Base-by-base conservation (phyloP, 30 jellyfish, hydroid and myxozoan genomes). In the Aurelia aurita complex sp. Pacific region DNA sequence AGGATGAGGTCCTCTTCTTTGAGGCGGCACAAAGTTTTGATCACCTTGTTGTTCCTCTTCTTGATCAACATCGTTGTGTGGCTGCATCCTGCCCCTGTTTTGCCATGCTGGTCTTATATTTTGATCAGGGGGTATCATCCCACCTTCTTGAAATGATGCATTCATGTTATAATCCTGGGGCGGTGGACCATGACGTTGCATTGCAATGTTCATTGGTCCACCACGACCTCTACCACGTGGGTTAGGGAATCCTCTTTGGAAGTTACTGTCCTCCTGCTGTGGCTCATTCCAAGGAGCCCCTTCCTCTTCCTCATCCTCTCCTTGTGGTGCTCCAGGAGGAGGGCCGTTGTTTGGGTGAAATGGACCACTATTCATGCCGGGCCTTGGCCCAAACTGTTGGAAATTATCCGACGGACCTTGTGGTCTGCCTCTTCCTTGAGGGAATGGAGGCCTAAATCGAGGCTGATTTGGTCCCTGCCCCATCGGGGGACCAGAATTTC, bases 161-260 rank as follows among this genome's bases (percentile, higher is more conserved):
- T 43, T 54, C 55, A 17, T 70, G 32, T 42, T 42, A 15, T 70
- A 32, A 36, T 52, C 64, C 54, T 35, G 64, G 3, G 40, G 64
- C 1, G 64, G 35, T 29, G 23, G 80, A 33, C 64, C 64, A 54
- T 65, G 73, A 32, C 89, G 81, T 23, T 43, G 81, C 73, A 46
- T 65, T 14, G 80, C 17, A 53, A 76, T n/a, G n/a, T 66, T 52
- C 67, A 59, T 76, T 64, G 69, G 64, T 32, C 63, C 64, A 4
- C 92, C 92, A 19, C 92, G 74, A 23, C 93, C 93, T 75, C 93
- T 73, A 46, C 93, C 85, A n/a, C 93, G 87, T 32, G 81, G 16
- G 33, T 74, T 70, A 4, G 80, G 75, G 33, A 52, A 46, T 15
- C 69, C 73, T 11, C 73, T 43, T 16, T 70, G 80, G 50, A 33